phyloP scores from a whole-genome alignment of 2,113 vertebrate species.

The Heliornis fulica region DNA sequence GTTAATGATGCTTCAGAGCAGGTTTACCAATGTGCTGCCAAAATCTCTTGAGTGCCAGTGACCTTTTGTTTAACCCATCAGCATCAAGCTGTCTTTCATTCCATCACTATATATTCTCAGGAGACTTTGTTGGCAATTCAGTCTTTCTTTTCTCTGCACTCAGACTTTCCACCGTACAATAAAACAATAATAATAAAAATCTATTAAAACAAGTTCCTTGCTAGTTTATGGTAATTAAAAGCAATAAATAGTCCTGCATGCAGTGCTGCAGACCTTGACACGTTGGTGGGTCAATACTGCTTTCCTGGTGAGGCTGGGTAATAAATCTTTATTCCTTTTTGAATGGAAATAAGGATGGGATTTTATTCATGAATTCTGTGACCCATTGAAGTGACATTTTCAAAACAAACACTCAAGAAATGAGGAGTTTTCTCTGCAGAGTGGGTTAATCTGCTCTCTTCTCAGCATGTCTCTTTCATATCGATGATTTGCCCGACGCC shows the following conservation, averaged over 20 bases:
- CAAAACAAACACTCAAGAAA: constrained; percentile 66
- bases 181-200: constrained; percentile 54
- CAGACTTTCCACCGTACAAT: constrained; percentile 37
- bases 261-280: constrained; percentile 68
- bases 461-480: neutral
- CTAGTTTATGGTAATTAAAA: constrained; percentile 81
- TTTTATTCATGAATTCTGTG: constrained; percentile 75
- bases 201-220: constrained; percentile 70
- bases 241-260: constrained; percentile 74
- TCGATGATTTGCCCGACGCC: neutral
- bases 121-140: neutral
- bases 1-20: constrained; percentile 10
- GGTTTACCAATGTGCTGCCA: neutral
- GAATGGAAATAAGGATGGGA: constrained; percentile 68
- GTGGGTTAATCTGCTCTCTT: constrained; percentile 41
- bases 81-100: constrained; percentile 59
- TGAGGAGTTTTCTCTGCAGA: constrained; percentile 59
- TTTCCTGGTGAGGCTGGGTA: constrained; percentile 67
- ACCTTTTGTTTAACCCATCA: constrained; percentile 61
- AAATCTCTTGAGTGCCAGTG: neutral
- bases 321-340: constrained; percentile 79
- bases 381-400: constrained; percentile 67
- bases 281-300: constrained; percentile 74
- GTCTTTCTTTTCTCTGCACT: neutral
- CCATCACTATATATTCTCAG: constrained; percentile 3